Conservation (phyloP, 2,797 vertebrate species). For the Antrozous pallidus region DNA sequence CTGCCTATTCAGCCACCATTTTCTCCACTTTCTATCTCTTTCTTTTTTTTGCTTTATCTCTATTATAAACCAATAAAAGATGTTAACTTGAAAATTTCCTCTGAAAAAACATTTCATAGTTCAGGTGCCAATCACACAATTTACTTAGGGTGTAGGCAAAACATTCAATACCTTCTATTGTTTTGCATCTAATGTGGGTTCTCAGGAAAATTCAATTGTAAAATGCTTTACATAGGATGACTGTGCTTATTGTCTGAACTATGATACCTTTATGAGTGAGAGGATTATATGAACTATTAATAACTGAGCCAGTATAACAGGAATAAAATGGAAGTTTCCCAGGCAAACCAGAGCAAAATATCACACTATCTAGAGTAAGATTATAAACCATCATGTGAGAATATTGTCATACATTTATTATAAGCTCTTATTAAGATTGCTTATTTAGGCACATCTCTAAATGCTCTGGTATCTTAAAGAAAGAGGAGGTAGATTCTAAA, state of each 20-base stretch:
- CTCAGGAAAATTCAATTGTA: conserved; percentile 1
- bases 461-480: background rate
- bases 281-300: background rate
- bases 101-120: background rate
- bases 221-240: background rate
- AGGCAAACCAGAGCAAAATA: background rate
- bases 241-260: background rate
- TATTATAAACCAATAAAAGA: conserved; percentile 9
- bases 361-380: background rate
- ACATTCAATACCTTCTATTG: background rate
- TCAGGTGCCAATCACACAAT: background rate
- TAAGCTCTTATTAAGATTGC: background rate
- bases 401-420: background rate
- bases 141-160: background rate
- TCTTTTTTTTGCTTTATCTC: background rate
- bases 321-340: background rate
- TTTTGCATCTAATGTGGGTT: background rate
- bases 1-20: no score
- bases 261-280: background rate
- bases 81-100: conserved; percentile 1
- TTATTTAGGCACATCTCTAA: background rate
- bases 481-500: background rate
- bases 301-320: background rate
- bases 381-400: background rate
- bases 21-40: background rate